These are phyloP conservation scores for Polyergus mexicanus DNA, from an alignment of 1,140 invertebrate genomes.

Conservation along the genomic window DNA sequence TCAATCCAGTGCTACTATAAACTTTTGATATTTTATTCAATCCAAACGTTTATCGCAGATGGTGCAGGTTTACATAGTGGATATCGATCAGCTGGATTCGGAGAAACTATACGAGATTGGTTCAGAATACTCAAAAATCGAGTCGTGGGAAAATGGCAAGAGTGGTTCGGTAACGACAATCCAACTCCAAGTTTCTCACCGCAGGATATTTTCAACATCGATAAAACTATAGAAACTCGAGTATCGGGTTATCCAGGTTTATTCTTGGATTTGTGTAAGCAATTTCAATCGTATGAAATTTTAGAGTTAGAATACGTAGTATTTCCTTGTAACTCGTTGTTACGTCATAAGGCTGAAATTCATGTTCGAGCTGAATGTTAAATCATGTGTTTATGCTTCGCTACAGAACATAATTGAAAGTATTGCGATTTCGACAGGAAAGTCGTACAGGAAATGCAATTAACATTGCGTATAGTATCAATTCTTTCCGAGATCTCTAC, in stretches of 20 bases:
- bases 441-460: slow-evolving; percentile 6
- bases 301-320: background rate
- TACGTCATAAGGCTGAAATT: background rate
- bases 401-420: slow-evolving; percentile 31
- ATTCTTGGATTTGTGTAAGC: slow-evolving; percentile 76
- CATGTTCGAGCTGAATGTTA: background rate
- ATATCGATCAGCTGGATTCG: slow-evolving; percentile 64
- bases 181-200: slow-evolving; percentile 5
- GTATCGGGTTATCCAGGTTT: slow-evolving; percentile 59
- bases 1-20: background rate
- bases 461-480: background rate
- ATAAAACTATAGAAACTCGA: slow-evolving; percentile 46
- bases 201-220: slow-evolving; percentile 53
- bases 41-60: slow-evolving; percentile 6
- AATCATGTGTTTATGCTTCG: slow-evolving; percentile 51
- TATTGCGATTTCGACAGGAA: slow-evolving; percentile 17
- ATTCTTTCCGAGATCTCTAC: background rate
- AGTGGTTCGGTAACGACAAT: slow-evolving; percentile 32
- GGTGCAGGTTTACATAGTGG: background rate
- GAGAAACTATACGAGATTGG: slow-evolving; percentile 75
- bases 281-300: background rate
- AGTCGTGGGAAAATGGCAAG: slow-evolving; percentile 41
- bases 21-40: slow-evolving; percentile 6
- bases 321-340: background rate
- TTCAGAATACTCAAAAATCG: slow-evolving; percentile 66